A percentile compares a stretch with the other conserved stretches of the same genome.
Conservation (phyloP, 1,140 invertebrate species). For the Magallana ariakensis region DNA sequence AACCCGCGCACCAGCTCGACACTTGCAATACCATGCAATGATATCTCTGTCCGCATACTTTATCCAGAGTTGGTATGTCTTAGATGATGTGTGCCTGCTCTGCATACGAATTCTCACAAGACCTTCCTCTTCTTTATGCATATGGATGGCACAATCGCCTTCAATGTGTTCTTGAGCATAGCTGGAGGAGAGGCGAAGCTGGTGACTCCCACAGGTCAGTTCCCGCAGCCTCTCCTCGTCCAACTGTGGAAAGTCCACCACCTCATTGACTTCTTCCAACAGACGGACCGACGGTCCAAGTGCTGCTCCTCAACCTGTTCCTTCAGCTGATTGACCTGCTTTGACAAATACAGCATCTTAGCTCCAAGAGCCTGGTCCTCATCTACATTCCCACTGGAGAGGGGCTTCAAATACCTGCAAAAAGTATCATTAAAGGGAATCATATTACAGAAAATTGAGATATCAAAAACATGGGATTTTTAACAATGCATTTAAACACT, state of each 20-base stretch:
- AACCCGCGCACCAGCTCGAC: background rate
- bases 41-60: no score
- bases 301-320: background rate
- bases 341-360: constrained; percentile 35
- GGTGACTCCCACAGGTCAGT: background rate
- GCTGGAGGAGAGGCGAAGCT: background rate
- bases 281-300: background rate
- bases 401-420: constrained; percentile 40
- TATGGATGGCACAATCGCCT: background rate
- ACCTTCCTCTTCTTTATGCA: background rate
- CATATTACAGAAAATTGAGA: no score
- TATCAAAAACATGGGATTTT: no score
- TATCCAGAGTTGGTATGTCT: constrained; percentile 17
- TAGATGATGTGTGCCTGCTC: constrained; percentile 29
- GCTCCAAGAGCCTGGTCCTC: constrained; percentile 14
- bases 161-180: constrained; percentile 17
- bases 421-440: background rate
- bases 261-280: background rate
- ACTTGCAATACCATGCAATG: constrained; percentile 12
- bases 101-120: background rate
- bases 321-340: background rate
- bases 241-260: constrained; percentile 18
- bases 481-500: no score
- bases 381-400: background rate
- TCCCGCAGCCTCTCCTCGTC: constrained; percentile 16